Evolutionary conservation across 2,888 invertebrate species (phyloP), one percentile per base, ranked within the genome.

Genomic region (Lycia hirtaria): DNA sequence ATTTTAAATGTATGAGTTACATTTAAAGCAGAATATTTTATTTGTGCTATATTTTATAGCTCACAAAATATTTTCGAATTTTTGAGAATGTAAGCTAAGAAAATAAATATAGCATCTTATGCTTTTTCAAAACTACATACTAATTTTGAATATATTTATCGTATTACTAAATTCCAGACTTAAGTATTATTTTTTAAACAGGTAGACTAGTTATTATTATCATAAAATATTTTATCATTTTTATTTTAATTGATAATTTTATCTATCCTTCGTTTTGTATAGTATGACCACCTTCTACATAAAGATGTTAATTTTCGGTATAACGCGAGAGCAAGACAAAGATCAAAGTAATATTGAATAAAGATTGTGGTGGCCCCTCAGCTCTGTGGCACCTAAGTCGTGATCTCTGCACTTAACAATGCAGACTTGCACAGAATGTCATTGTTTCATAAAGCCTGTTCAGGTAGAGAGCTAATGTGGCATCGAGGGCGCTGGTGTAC

Each of bases 71-170:
- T 45, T 40, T 28, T 12, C 38, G 40, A 49, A 6, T 37, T 24
- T 43, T 12, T 35, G 54, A 57, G 22, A 33, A 54, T 48, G 26
- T 45, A 52, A 57, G 52, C 57, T 57, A 57, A 43, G 40, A 61
- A 60, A 65, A 68, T 58, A 51, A 68, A 66, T 38, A 4, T 22
- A 78, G 80, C 80, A 80, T 80, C 75, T 65, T 28, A 80, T 80
- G 80, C 80, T 57, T 60, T 60, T 68, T 61, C 26, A 64, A 65
- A 64, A 40, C 67, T 72, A 73, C 58, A 63, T 5, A 26, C 19
- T 67, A 67, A 66, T 50, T 59, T 54, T 48, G 35, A 52, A 24
- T 68, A 65, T 67, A 52, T 56, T 49, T 47, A 51, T 47, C 47
- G 28, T 57, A 43, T 14, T 4, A 35, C 24, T 47, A 57, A 41